Evolutionary conservation across 2,113 vertebrate genomes (phyloP).

Genomic region (Proterorhinus semilunaris): DNA sequence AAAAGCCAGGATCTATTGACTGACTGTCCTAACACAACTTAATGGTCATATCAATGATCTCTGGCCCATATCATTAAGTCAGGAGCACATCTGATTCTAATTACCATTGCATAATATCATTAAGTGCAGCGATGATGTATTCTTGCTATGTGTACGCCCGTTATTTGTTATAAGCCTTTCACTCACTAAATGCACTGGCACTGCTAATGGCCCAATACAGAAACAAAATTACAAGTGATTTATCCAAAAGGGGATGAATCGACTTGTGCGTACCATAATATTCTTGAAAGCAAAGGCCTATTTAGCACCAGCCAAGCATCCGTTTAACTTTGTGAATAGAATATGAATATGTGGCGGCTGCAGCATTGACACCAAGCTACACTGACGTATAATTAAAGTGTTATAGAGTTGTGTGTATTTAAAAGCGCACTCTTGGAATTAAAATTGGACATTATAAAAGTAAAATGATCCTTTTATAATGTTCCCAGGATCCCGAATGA

Average conservation of each 20-base stretch:
- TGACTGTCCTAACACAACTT: neutral
- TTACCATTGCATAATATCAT: constrained; percentile 1
- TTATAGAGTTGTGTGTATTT: neutral
- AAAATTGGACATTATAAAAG: neutral
- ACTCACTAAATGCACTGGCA: neutral
- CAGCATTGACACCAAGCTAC: neutral
- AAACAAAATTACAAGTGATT: constrained; percentile 1
- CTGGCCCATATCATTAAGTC: neutral
- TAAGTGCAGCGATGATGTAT: constrained; percentile 5
- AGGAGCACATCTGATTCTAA: constrained; percentile 9
- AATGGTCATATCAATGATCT: constrained; percentile 5
- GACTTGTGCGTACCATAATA: neutral
- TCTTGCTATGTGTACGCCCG: neutral
- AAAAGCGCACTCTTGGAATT: neutral
- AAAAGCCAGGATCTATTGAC: constrained; percentile 4
- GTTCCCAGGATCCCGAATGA: no score
- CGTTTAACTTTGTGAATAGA: neutral
- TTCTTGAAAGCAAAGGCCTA: constrained; percentile 5
- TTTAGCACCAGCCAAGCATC: neutral
- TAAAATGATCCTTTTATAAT: no score
- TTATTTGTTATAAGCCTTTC: neutral
- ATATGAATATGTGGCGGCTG: neutral
- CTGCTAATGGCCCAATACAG: constrained; percentile 6
- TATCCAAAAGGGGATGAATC: constrained; percentile 2
- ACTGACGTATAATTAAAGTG: neutral